A percentile compares a stretch with the other conserved stretches of the same genome.
These are phyloP conservation scores for Netelia virgata DNA, from an alignment of 2,888 invertebrate genomes.

Conservation along the genomic window DNA sequence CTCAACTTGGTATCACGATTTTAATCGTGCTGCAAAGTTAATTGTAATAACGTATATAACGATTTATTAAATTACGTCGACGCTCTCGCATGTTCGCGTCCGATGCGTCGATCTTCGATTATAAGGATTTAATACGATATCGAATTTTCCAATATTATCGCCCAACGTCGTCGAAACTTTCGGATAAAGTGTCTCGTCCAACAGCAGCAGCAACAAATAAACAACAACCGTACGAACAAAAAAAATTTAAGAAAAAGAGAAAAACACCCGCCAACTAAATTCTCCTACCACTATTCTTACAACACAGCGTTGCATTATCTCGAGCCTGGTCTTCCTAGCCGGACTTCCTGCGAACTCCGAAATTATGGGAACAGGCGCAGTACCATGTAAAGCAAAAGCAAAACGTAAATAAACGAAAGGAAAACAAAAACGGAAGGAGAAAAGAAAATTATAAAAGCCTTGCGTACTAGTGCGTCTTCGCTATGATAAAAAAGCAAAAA, in stretches of 20 bases:
- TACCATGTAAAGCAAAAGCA: conserved; percentile 27
- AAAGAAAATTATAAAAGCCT: conserved; percentile 37
- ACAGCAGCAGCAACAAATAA: conserved; percentile 17
- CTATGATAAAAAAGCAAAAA: conserved; percentile 14
- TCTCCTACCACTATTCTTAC: neutral
- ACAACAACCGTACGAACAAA: neutral
- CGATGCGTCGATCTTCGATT: conserved; percentile 40
- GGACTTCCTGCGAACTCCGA: conserved; percentile 61
- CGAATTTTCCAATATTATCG: conserved; percentile 58
- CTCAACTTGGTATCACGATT: conserved; percentile 57
- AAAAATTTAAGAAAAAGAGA: conserved; percentile 13
- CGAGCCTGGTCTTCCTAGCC: conserved; percentile 68
- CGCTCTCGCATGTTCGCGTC: conserved; percentile 25
- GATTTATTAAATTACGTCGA: conserved; percentile 50
- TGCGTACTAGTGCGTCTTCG: conserved; percentile 48
- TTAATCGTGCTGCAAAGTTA: conserved; percentile 47
- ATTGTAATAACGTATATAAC: conserved; percentile 45
- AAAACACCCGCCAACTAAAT: conserved; percentile 41
- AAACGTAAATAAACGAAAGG: conserved; percentile 6
- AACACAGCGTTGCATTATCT: conserved; percentile 60
- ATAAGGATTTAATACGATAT: conserved; percentile 59
- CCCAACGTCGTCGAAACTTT: conserved; percentile 48
- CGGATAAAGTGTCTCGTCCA: conserved; percentile 25
- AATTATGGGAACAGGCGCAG: conserved; percentile 53
- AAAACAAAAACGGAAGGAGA: conserved; percentile 32